phyloP scores from a whole-genome alignment of 2,888 invertebrate genomes.

The Calliopum simillimum region DNA sequence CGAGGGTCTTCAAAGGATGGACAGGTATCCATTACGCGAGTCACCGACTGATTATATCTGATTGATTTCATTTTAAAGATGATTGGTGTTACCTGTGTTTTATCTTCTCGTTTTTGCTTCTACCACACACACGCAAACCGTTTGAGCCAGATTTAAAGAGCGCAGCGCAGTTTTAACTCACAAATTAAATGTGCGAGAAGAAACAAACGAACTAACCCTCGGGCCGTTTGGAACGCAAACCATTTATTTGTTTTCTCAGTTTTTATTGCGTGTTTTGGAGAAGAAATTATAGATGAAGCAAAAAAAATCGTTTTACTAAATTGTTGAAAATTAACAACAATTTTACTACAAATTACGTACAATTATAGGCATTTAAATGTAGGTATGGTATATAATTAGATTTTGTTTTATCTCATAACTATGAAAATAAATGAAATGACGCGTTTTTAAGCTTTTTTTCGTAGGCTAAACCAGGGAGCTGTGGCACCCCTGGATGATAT shows the following conservation, averaged over 20 bases:
- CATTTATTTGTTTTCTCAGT: constrained; percentile 17
- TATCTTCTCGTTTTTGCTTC: too few species aligned
- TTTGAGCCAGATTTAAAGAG: constrained; percentile 8
- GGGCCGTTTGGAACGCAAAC: constrained; percentile 4
- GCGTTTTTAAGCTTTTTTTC: too few species aligned
- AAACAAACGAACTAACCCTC: background rate
- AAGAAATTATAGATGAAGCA: background rate
- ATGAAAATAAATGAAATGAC: too few species aligned
- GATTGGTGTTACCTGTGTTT: background rate
- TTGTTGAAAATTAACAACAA: constrained; percentile 12
- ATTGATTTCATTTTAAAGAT: constrained; percentile 28
- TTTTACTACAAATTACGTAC: background rate
- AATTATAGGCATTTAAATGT: constrained; percentile 7
- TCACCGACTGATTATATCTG: constrained; percentile 25
- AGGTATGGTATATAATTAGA: too few species aligned
- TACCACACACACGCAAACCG: background rate
- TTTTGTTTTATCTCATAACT: too few species aligned
- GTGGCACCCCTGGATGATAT: too few species aligned
- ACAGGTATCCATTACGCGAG: constrained; percentile 13
- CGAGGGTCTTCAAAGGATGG: constrained; percentile 10
- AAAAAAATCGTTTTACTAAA: background rate
- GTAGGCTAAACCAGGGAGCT: too few species aligned
- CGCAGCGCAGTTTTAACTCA: too few species aligned
- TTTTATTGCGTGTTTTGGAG: too few species aligned
- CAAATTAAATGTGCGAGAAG: too few species aligned